Conservation (phyloP, 2,113 vertebrate species). For the Silurus meridionalis region DNA sequence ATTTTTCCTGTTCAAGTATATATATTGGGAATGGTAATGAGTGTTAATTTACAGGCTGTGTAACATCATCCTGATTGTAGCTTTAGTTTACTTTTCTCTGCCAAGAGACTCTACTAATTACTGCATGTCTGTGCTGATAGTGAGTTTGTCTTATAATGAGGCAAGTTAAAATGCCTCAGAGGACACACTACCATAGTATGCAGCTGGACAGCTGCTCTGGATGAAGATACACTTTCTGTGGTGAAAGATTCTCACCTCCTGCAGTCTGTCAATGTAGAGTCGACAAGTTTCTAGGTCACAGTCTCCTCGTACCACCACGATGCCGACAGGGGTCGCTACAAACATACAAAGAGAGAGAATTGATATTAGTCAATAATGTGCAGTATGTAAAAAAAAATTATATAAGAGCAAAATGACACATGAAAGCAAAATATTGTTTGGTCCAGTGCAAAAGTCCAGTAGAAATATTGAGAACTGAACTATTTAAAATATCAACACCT, state of each 20-base stretch:
- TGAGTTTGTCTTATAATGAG: slow-evolving; percentile 9
- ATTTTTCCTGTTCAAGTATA: neutral
- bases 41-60: neutral
- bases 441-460: neutral
- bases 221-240: neutral
- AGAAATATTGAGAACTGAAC: neutral
- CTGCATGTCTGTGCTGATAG: slow-evolving; percentile 25
- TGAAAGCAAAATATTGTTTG: neutral
- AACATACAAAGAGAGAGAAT: neutral
- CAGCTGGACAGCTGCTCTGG: slow-evolving; percentile 9
- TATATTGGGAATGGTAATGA: neutral
- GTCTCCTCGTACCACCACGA: slow-evolving; percentile 93
- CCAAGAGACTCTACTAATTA: slow-evolving; percentile 30
- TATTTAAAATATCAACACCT: neutral
- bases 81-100: neutral
- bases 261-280: slow-evolving; percentile 92
- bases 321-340: slow-evolving; percentile 90
- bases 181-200: slow-evolving; percentile 23
- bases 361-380: slow-evolving; percentile 1
- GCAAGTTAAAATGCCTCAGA: slow-evolving; percentile 14
- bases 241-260: slow-evolving; percentile 79
- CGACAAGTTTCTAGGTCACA: slow-evolving; percentile 97
- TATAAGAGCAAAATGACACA: neutral
- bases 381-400: neutral
- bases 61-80: neutral